Evolutionary conservation across 2,888 invertebrate species (phyloP), one percentile per base, ranked within the genome.

Genomic region (Athalia cordata): DNA sequence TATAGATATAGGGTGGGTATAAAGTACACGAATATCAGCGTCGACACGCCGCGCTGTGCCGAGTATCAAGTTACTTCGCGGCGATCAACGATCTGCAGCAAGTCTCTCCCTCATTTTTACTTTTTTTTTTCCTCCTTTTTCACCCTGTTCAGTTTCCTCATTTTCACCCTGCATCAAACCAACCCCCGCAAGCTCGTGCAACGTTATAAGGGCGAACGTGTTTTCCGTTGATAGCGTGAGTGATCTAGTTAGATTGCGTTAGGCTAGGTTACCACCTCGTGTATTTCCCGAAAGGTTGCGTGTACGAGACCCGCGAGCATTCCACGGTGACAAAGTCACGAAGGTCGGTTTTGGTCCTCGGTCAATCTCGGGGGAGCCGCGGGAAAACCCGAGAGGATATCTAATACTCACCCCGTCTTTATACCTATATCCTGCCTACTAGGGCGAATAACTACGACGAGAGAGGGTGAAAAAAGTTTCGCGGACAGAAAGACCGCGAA

Each of bases 41-140:
- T 80, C 81, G 80, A 83, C 81, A 80, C 77, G 80, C 72, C 29
- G 29, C 29, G 29, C 29, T 29, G 29, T 29, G 29, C 29, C 78
- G 79, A 59, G 72, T 72, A 72, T 72, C 72, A 59, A 59, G 72
- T 72, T 72, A 72, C 72, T 68, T 72, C 59, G 72, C n/a, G 47
- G 47, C 72, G 72, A 72, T 72, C 72, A 57, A 57, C 72, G 59
- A 72, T 59, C 72, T 59, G 43, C 29, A 4, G 43, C 11, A 11
- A 43, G 59, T 13, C 13, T 52, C 72, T 57, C 45, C 29, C 29
- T 29, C 29, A 29, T 29, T 29, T 29, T 29, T 29, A 29, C 29
- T 29, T 29, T 2, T 29, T 29, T 29, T 29, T 2, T 29, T 29
- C 1, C 2, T 29, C 29, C 2, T 29, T 29, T 29, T 29, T 29